Evolutionary conservation across 2,797 vertebrate species (phyloP).

Genomic region (Sebastes hopkinsi): DNA sequence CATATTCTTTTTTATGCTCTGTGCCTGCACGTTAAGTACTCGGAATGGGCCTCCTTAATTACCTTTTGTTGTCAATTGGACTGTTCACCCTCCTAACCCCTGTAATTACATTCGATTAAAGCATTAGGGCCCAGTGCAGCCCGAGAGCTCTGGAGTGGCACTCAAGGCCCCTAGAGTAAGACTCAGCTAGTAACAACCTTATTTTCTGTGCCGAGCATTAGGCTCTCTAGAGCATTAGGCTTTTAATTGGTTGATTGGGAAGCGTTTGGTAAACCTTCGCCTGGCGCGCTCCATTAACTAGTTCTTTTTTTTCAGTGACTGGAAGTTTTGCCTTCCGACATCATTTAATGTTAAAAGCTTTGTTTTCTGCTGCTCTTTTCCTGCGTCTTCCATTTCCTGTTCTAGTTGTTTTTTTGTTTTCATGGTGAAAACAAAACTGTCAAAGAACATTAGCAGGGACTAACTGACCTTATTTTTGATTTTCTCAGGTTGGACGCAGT

Average conservation of each 20-base stretch:
- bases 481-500: constrained; percentile 92
- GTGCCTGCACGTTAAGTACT: constrained; percentile 36
- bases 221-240: constrained; percentile 26
- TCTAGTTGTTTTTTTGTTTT: not conserved
- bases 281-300: constrained; percentile 7
- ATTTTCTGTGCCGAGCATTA: constrained; percentile 54
- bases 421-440: not conserved
- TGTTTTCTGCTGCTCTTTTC: not conserved
- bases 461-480: not conserved
- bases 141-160: constrained; percentile 60
- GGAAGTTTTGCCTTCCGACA: not conserved
- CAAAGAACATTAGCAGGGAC: not conserved
- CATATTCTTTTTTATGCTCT: constrained; percentile 21
- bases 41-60: constrained; percentile 57
- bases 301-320: constrained; percentile 24
- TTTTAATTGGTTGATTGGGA: constrained; percentile 66
- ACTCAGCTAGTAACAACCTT: constrained; percentile 56
- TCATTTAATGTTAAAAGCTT: constrained; percentile 27
- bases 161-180: constrained; percentile 56
- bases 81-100: constrained; percentile 50
- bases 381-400: not conserved
- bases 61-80: constrained; percentile 54
- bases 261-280: constrained; percentile 24
- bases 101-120: constrained; percentile 73
- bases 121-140: constrained; percentile 59